A percentile compares a stretch with the other conserved stretches of the same genome.
Conservation (phyloP, 2,888 invertebrate species). For the Nephrotoma appendiculata region DNA sequence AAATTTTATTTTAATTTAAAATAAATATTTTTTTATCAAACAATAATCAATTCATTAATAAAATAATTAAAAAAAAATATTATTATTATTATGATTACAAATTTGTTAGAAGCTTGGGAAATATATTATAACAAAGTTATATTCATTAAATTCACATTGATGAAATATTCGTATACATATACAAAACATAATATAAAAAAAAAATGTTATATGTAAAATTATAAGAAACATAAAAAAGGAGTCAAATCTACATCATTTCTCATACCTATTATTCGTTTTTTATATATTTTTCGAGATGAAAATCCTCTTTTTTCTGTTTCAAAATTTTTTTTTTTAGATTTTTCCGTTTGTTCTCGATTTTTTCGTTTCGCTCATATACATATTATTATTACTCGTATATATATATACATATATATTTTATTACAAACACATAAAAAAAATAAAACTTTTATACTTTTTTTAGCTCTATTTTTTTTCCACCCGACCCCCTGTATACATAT, state of each 20-base stretch:
- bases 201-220: neutral
- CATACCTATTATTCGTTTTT: neutral
- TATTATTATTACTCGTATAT: neutral
- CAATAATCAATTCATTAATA: neutral
- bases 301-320: slow-evolving; percentile 1
- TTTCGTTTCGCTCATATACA: slow-evolving; percentile 4
- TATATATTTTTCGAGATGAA: neutral
- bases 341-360: slow-evolving; percentile 4
- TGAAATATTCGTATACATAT: neutral
- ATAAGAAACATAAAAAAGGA: slow-evolving; percentile 1
- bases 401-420: neutral
- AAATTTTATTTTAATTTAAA: neutral
- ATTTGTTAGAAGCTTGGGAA: neutral
- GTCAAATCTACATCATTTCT: neutral
- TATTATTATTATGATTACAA: neutral
- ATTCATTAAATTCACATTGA: neutral
- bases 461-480: neutral
- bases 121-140: slow-evolving; percentile 2
- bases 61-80: neutral
- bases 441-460: slow-evolving; percentile 1
- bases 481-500: neutral
- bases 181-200: neutral
- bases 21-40: neutral
- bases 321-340: neutral
- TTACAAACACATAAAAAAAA: slow-evolving; percentile 3